Evolutionary conservation across 2,888 invertebrate genomes (phyloP).

Genomic region (Pegoplata infirma): DNA sequence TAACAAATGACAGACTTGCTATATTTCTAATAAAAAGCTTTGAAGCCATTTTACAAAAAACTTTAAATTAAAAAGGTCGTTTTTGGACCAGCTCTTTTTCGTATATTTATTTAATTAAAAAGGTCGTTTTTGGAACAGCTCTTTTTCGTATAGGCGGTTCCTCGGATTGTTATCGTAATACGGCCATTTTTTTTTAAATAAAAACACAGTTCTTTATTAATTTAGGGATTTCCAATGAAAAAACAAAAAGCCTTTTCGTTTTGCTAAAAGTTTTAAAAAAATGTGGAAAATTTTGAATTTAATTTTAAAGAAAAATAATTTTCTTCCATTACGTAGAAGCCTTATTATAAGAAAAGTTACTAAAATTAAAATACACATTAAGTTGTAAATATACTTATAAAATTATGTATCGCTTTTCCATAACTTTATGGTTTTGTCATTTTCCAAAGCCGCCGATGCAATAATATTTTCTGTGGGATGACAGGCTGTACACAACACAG

Average conservation of each 20-base stretch:
- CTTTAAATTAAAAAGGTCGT: no score
- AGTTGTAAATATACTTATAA: slow-evolving; percentile 30
- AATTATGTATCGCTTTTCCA: slow-evolving; percentile 97
- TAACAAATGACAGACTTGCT: no score
- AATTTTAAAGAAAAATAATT: slow-evolving; percentile 38
- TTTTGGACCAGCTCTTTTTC: no score
- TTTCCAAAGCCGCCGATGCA: slow-evolving; percentile 98
- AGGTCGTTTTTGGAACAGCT: no score
- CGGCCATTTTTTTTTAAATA: no score
- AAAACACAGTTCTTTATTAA: no score
- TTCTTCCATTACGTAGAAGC: slow-evolving; percentile 41
- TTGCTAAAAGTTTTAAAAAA: background rate
- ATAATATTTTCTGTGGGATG: slow-evolving; percentile 99
- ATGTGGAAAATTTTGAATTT: slow-evolving; percentile 36
- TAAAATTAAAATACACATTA: slow-evolving; percentile 60
- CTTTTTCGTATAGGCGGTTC: no score
- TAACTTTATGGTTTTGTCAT: slow-evolving; percentile 98
- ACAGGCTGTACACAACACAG: slow-evolving; percentile 97
- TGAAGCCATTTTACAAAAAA: no score
- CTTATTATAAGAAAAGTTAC: slow-evolving; percentile 53
- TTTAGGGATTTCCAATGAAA: background rate
- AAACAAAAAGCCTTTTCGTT: background rate
- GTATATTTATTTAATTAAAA: no score
- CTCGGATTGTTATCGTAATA: no score
- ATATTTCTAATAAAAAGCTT: no score